A percentile compares a stretch with the other conserved stretches of the same genome.
Conservation (phyloP, 2,888 invertebrate species). For the Pyrochroa serraticornis region DNA sequence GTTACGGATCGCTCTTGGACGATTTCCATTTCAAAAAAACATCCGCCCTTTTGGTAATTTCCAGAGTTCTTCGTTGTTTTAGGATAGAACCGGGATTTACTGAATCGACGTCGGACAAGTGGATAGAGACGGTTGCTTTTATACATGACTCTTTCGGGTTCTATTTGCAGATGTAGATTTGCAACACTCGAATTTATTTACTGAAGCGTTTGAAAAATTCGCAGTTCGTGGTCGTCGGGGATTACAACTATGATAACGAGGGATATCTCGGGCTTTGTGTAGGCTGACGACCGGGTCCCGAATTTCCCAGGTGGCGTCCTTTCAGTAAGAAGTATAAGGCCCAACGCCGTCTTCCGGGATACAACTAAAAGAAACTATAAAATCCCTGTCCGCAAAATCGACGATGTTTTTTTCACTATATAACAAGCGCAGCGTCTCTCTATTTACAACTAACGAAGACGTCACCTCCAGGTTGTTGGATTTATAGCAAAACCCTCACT, state of each 20-base stretch:
- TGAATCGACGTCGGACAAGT: conserved; percentile 17
- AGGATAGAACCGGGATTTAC: conserved; percentile 17
- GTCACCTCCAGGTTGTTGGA: conserved; percentile 23
- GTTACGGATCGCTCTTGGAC: conserved; percentile 6
- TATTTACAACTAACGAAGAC: conserved; percentile 12
- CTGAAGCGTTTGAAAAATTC: conserved; percentile 32
- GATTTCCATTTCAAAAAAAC: conserved; percentile 23
- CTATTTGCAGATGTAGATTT: conserved; percentile 44
- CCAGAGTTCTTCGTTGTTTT: conserved; percentile 19
- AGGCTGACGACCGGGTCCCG: conserved; percentile 27
- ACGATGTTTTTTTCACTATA: conserved; percentile 4
- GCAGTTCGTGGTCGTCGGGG: conserved; percentile 24
- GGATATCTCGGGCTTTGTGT: conserved; percentile 32
- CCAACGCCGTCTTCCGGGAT: conserved; percentile 26
- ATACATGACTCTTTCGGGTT: conserved; percentile 20
- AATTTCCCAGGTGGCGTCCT: conserved; percentile 43
- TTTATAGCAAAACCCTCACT: conserved; percentile 14
- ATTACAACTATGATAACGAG: conserved; percentile 35
- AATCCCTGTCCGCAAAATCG: conserved; percentile 23
- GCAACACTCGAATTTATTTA: conserved; percentile 40
- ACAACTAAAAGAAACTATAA: conserved; percentile 33
- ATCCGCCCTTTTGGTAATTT: neutral
- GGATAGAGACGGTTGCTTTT: conserved; percentile 5
- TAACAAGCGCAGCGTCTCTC: neutral
- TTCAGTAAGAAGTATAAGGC: conserved; percentile 32